Evolutionary conservation across 1,140 invertebrate species (phyloP).

Genomic region (Temnothorax nylanderi): DNA sequence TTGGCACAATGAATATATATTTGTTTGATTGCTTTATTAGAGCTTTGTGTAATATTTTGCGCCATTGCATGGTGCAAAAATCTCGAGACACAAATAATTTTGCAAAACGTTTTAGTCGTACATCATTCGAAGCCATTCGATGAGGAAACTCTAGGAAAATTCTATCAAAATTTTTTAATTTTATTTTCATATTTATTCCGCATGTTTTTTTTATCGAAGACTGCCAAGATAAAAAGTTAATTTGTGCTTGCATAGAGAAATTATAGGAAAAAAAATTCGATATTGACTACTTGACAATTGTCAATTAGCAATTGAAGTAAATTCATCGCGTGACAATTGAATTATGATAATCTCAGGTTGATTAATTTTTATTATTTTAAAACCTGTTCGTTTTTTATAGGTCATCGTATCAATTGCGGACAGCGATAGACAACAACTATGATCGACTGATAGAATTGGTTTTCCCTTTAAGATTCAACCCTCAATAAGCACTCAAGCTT

Average conservation of each 20-base stretch:
- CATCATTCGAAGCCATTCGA: neutral
- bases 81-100: neutral
- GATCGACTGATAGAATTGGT: neutral
- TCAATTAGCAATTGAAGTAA: neutral
- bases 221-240: neutral
- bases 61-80: neutral
- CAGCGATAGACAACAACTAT: neutral
- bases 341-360: neutral
- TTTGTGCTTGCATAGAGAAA: neutral
- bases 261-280: neutral
- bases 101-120: neutral
- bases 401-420: neutral
- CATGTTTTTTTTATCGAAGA: neutral
- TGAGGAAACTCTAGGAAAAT: neutral
- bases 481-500: neutral
- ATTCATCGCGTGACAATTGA: neutral
- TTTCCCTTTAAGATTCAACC: neutral
- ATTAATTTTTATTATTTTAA: neutral
- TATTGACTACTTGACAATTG: neutral
- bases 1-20: slow-evolving; percentile 3
- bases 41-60: neutral
- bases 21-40: slow-evolving; percentile 28
- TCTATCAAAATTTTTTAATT: neutral
- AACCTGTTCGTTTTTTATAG: neutral
- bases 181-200: neutral